Conservation (phyloP, 2,113 vertebrate genomes). For the Rhabdornis inornatus region DNA sequence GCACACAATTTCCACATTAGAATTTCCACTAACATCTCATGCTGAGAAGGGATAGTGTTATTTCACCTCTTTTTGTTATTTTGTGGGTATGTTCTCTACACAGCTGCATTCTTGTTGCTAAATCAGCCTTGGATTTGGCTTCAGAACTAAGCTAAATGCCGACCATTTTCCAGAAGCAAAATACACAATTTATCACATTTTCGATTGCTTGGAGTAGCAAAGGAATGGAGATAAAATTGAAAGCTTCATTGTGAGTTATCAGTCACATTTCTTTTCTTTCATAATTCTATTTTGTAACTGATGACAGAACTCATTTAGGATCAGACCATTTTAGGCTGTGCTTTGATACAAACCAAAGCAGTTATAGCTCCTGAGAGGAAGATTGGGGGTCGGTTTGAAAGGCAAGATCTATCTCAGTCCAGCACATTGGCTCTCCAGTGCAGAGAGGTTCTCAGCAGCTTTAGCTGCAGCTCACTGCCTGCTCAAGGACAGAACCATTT, state of each 20-base stretch:
- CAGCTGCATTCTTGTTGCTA: neutral
- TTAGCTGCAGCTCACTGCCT: neutral
- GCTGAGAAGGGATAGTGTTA: neutral
- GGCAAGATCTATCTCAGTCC: neutral
- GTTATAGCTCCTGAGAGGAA: neutral
- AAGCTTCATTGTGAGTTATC: slow-evolving; percentile 10
- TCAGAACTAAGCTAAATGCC: neutral
- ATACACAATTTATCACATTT: neutral
- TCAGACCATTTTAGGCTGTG: neutral
- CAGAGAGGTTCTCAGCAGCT: neutral
- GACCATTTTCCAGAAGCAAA: slow-evolving; percentile 38
- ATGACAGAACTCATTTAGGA: neutral
- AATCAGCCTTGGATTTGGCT: neutral
- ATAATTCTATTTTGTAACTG: neutral
- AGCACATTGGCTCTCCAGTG: neutral
- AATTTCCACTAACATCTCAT: neutral
- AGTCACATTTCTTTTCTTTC: neutral
- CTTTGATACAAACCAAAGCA: neutral
- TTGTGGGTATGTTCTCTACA: neutral
- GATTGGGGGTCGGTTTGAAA: neutral
- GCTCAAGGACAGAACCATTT: neutral
- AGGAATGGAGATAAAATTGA: slow-evolving; percentile 32
- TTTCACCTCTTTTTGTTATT: neutral
- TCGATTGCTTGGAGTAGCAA: neutral
- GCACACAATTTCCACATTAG: neutral